Evolutionary conservation across 2,888 invertebrate genomes (phyloP), one percentile per base, ranked within the genome.

Genomic region (Conus canariensis): DNA sequence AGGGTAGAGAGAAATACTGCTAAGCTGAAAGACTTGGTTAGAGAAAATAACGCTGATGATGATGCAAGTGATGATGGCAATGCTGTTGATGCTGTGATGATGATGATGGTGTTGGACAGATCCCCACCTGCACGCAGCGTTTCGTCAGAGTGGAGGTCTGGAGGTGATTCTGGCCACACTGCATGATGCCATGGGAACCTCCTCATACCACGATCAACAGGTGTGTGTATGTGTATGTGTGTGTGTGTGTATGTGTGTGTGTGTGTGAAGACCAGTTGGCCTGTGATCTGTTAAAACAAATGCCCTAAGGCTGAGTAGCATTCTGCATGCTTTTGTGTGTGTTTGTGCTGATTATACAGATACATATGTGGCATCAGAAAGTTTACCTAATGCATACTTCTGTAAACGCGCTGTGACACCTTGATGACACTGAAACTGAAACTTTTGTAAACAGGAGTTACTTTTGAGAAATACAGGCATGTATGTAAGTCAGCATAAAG

Each of bases 51-150:
- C 3, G 45, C 45, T 45, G 45, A 45, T 45, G 45, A 45, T 45
- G 45, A 45, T 45, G 45, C 45, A 45, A 4, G 45, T 45, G 45
- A 45, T 30, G 45, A 30, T 45, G 45, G 45, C 45, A 45, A 45
- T 45, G 45, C 45, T 2, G 4, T 45, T 45, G 4, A 45, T 45
- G 45, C 45, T 45, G 45, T 45, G 45, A 45, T 45, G 45, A 45
- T 45, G 45, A 45, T 64, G 16, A 10, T 64, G 64, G 10, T 80
- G 30, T 83, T 56, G 16, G 16, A 16, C 91, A 95, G 96, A 95
- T 92, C 93, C 94, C 19, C 92, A 94, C 45, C 91, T 96, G 22
- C 96, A 96, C 90, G 88, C 93, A 60, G 92, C 93, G 5, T 96
- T 96, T 90, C 92, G 93, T 58, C 92, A 93, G 90, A 92, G 93